Percentiles rank a stretch among this genome's conserved stretches.
phyloP scores from a whole-genome alignment of 2,113 vertebrate genomes.

The Saimiri boliviensis region DNA sequence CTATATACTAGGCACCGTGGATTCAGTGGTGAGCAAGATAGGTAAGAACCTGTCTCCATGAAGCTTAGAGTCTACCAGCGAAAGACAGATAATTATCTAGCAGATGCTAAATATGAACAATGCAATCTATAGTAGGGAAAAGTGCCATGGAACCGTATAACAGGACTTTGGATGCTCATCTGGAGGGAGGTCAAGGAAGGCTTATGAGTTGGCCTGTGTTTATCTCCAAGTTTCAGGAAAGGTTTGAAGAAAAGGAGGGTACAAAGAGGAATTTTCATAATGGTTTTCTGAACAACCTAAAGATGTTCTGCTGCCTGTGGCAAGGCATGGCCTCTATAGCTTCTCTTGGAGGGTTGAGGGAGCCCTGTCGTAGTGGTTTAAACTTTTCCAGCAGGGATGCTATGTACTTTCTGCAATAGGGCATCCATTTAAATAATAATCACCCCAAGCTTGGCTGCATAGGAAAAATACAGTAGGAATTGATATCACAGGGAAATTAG shows the following conservation, averaged over 20 bases:
- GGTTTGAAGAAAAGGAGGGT: neutral
- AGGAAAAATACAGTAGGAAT: neutral
- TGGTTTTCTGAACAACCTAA: neutral
- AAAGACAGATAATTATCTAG: neutral
- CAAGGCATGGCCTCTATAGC: neutral
- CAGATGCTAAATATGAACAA: neutral
- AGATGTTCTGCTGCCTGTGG: neutral
- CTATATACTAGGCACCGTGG: neutral
- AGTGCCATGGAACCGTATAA: neutral
- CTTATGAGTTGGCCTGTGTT: neutral
- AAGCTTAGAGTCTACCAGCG: neutral
- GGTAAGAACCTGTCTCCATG: neutral
- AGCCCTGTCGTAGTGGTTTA: neutral
- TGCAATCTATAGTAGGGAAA: neutral
- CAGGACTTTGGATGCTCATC: neutral
- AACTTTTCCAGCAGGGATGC: neutral
- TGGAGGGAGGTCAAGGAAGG: neutral
- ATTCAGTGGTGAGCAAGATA: neutral
- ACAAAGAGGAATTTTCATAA: neutral
- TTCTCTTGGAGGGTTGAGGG: neutral
- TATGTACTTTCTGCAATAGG: neutral
- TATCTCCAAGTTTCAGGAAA: neutral
- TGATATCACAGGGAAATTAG: slow-evolving; percentile 27
- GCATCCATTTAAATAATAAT: neutral
- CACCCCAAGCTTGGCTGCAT: neutral